Percentiles rank a stretch among this genome's conserved stretches.
phyloP scores from a whole-genome alignment of 2,888 invertebrate genomes.

The Rhagonycha lutea region DNA sequence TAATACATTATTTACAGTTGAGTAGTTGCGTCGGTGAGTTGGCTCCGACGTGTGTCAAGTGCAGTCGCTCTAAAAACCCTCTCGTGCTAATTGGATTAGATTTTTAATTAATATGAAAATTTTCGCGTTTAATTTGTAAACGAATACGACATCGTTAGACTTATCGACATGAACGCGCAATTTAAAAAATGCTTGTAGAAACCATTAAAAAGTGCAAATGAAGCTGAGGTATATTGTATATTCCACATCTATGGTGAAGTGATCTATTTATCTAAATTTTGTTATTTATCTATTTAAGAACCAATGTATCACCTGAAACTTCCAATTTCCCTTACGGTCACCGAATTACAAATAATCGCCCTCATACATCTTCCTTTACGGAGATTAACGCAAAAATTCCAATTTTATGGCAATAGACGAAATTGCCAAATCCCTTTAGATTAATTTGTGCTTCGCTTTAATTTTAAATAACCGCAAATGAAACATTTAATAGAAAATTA shows the following conservation, averaged over 20 bases:
- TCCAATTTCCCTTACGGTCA: conserved; percentile 47
- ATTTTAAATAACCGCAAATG: background rate
- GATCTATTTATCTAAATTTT: background rate
- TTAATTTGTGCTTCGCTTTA: background rate
- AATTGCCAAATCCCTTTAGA: background rate
- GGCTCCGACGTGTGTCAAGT: conserved; percentile 56
- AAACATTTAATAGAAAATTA: background rate
- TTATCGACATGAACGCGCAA: conserved; percentile 33
- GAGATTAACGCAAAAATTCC: conserved; percentile 46
- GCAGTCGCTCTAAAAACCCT: conserved; percentile 52
- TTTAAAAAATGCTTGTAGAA: background rate
- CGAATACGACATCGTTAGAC: conserved; percentile 35
- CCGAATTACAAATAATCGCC: conserved; percentile 50
- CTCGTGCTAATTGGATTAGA: conserved; percentile 55
- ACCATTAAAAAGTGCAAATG: background rate
- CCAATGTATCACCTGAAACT: conserved; percentile 47
- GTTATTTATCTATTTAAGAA: conserved; percentile 2
- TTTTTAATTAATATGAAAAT: conserved; percentile 58
- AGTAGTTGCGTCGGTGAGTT: conserved; percentile 36
- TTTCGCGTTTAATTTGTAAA: conserved; percentile 47
- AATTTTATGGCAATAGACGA: conserved; percentile 20
- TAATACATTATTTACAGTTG: conserved; percentile 43
- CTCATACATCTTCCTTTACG: conserved; percentile 51
- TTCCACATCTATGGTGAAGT: background rate
- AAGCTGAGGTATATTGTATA: background rate